Evolutionary conservation across 2,888 invertebrate genomes (phyloP).

Genomic region (Pterostichus niger): DNA sequence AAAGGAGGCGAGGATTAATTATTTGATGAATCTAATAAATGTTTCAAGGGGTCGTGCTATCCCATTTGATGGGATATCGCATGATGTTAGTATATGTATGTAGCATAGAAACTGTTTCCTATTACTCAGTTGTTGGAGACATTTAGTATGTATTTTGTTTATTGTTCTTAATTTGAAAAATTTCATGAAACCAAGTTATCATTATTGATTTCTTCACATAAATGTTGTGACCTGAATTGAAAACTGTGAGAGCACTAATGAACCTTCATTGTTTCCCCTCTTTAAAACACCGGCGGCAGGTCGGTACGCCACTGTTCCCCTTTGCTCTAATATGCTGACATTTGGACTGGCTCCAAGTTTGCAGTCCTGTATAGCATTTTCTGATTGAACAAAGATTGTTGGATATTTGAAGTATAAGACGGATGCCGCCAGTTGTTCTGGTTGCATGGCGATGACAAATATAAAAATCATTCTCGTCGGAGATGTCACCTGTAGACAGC

Average conservation of each 20-base stretch:
- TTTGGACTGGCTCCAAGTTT: conserved; percentile 30
- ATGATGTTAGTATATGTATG: too few species aligned
- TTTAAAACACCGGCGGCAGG: not conserved
- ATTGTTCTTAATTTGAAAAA: too few species aligned
- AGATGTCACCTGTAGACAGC: conserved; percentile 36
- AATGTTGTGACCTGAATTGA: too few species aligned
- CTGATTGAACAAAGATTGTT: conserved; percentile 45
- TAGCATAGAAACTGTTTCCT: too few species aligned
- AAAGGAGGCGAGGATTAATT: too few species aligned
- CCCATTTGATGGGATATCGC: too few species aligned
- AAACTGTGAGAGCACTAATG: not conserved
- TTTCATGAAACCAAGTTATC: too few species aligned
- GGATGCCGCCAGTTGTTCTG: not conserved
- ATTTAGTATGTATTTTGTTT: too few species aligned
- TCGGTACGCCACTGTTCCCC: not conserved
- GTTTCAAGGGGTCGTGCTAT: too few species aligned
- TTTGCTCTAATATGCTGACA: conserved; percentile 26
- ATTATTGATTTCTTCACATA: too few species aligned
- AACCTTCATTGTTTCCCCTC: not conserved
- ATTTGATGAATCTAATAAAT: too few species aligned
- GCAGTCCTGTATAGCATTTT: conserved; percentile 11
- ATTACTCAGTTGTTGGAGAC: too few species aligned
- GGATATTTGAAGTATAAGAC: conserved; percentile 12
- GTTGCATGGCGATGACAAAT: conserved; percentile 18
- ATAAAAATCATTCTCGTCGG: conserved; percentile 45